Percentiles rank a stretch among this genome's conserved stretches.
Conservation (phyloP, 2,888 invertebrate species). For the Hololepta plana region DNA sequence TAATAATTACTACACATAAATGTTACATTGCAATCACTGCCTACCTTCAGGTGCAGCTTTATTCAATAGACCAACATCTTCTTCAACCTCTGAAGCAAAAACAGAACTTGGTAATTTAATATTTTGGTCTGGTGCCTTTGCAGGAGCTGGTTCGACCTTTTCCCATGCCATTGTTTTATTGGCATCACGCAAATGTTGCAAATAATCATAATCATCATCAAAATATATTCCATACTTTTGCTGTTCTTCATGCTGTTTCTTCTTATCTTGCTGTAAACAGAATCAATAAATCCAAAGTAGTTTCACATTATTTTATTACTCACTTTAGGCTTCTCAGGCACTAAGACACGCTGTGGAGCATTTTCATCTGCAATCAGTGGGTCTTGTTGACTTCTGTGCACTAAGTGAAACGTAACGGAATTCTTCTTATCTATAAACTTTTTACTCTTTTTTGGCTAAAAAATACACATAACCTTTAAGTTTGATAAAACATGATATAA, state of each 20-base stretch:
- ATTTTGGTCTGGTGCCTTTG: conserved; percentile 24
- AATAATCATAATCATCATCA: conserved; percentile 90
- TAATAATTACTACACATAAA: background rate
- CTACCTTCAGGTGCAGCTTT: conserved; percentile 57
- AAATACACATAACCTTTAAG: conserved; percentile 6
- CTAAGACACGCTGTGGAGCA: conserved; percentile 74
- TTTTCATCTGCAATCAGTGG: conserved; percentile 75
- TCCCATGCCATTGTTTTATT: conserved; percentile 36
- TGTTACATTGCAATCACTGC: background rate
- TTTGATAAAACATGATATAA: too few species aligned
- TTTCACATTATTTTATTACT: conserved; percentile 11
- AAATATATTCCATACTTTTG: conserved; percentile 79
- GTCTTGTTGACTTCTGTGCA: conserved; percentile 88
- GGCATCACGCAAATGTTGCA: conserved; percentile 70
- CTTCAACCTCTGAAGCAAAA: conserved; percentile 71
- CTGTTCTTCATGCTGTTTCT: conserved; percentile 49
- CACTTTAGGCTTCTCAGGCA: conserved; percentile 33
- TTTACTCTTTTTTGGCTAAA: conserved; percentile 48
- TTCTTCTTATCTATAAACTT: conserved; percentile 85
- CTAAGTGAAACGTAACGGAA: conserved; percentile 78
- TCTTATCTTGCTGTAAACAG: conserved; percentile 18
- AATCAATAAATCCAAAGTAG: conserved; percentile 1
- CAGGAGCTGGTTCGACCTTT: conserved; percentile 19
- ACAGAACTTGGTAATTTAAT: conserved; percentile 60
- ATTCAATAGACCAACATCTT: conserved; percentile 66